Conservation (phyloP, 92 coral and sea anemone species). For the Epizoanthus rinbou region DNA sequence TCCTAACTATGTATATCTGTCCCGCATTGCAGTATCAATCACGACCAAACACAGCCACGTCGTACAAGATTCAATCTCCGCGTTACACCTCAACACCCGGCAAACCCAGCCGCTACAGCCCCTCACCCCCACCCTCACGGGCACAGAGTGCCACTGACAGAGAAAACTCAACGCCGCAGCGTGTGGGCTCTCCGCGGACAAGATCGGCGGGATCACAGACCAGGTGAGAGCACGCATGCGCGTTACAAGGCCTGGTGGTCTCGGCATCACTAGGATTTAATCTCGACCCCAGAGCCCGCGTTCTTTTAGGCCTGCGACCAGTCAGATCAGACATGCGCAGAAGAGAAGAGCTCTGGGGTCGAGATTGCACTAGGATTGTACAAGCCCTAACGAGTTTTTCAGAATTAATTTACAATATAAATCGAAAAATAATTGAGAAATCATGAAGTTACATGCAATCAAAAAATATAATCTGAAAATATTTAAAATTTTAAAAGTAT, state of each 20-base stretch:
- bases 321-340: too few species aligned
- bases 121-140: conserved; percentile 57
- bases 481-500: too few species aligned
- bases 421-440: too few species aligned
- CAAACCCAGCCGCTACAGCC: conserved; percentile 34
- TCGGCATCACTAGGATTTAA: too few species aligned
- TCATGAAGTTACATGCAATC: too few species aligned
- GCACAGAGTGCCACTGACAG: conserved; percentile 43
- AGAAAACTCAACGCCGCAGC: not conserved
- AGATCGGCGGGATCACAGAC: conserved; percentile 78
- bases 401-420: too few species aligned
- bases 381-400: too few species aligned
- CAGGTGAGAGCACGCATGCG: conserved; percentile 51
- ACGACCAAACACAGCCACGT: conserved; percentile 42
- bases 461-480: too few species aligned
- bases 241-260: not conserved
- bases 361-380: too few species aligned
- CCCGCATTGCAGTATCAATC: conserved; percentile 68
- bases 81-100: conserved; percentile 60
- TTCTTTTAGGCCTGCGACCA: too few species aligned
- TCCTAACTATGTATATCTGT: not conserved
- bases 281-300: too few species aligned
- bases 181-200: conserved; percentile 39
- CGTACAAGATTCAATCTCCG: conserved; percentile 44
- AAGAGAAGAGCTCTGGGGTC: too few species aligned